Conservation (phyloP, 2,888 invertebrate genomes). For the Dryomyza anilis region DNA sequence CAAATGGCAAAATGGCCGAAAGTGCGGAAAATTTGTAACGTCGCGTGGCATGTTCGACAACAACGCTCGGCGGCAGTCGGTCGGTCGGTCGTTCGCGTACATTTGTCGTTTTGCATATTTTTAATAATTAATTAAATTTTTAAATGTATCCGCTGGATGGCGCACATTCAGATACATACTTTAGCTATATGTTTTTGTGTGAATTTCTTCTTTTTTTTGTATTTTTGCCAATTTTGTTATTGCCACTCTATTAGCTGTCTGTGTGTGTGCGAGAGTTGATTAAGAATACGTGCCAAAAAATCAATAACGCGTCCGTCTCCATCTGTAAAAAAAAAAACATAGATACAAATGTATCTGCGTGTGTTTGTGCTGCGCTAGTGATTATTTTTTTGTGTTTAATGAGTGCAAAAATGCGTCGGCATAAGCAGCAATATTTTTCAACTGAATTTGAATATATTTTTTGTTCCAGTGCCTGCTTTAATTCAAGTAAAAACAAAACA, state of each 20-base stretch:
- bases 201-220: background rate
- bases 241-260: no score
- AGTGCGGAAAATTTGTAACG: no score
- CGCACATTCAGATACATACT: no score
- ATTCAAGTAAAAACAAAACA: no score
- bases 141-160: background rate
- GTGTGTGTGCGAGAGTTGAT: slow-evolving; percentile 1
- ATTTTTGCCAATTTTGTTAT: no score
- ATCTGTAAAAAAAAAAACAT: background rate
- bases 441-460: no score
- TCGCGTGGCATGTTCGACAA: no score
- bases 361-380: background rate
- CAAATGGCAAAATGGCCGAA: no score
- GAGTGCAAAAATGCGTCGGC: no score
- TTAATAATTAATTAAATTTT: slow-evolving; percentile 11
- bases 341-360: background rate
- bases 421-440: no score
- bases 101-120: slow-evolving; percentile 7
- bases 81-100: background rate
- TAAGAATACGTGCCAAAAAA: slow-evolving; percentile 10
- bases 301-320: background rate
- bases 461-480: no score
- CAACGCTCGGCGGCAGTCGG: background rate
- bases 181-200: background rate
- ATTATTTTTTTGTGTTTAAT: background rate